A percentile compares a stretch with the other conserved stretches of the same genome.
Conservation (phyloP, 2,113 vertebrate genomes). For the Sciurus niger region DNA sequence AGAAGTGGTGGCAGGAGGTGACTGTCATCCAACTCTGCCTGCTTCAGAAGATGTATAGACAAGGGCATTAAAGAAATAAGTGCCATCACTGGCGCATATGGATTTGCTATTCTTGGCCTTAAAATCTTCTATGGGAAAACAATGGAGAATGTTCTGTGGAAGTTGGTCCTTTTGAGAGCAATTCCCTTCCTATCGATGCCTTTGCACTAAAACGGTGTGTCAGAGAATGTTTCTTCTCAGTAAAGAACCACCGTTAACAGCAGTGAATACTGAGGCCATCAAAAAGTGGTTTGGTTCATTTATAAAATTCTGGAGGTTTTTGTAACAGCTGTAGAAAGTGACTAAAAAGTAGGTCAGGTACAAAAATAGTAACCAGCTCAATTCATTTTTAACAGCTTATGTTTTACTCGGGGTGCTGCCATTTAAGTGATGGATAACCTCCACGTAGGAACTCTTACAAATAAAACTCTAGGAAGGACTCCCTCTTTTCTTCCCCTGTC, state of each 20-base stretch:
- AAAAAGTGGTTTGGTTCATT: conserved; percentile 57
- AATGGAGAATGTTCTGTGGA: neutral
- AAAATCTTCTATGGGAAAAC: conserved; percentile 50
- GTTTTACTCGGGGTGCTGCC: conserved; percentile 63
- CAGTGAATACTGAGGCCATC: neutral
- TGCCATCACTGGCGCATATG: neutral
- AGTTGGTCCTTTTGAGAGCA: neutral
- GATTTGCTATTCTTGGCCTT: conserved; percentile 55
- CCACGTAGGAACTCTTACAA: neutral
- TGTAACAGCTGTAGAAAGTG: conserved; percentile 41
- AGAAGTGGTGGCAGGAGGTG: neutral
- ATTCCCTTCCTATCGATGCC: neutral
- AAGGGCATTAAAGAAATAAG: neutral
- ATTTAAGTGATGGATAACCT: conserved; percentile 49
- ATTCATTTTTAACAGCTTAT: conserved; percentile 54
- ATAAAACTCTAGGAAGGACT: neutral
- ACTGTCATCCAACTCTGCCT: neutral
- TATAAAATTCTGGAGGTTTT: conserved; percentile 65
- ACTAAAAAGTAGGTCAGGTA: conserved; percentile 70
- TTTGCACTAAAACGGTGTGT: neutral
- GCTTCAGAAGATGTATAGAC: neutral
- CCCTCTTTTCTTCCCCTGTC: neutral
- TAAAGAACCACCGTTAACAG: neutral
- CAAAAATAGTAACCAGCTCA: conserved; percentile 76
- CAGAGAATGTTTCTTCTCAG: neutral